These are phyloP conservation scores for Resseliella maxima DNA, from an alignment of 2,888 invertebrate genomes.

Conservation along the genomic window DNA sequence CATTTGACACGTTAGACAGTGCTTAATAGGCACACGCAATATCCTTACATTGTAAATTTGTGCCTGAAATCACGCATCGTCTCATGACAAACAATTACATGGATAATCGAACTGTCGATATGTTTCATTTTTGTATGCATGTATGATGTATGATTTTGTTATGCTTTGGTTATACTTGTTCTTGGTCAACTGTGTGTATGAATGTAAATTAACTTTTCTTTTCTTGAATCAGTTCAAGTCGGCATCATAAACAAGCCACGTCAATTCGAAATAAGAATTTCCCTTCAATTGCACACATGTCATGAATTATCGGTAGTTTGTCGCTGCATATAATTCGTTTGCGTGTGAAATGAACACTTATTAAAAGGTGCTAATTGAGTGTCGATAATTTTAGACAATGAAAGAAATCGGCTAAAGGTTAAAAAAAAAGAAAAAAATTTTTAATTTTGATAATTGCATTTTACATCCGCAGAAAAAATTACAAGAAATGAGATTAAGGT, in stretches of 20 bases:
- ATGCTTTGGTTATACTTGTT: background rate
- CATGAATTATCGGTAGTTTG: slow-evolving; percentile 11
- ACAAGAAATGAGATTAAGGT: background rate
- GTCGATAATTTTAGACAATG: slow-evolving; percentile 13
- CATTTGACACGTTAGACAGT: background rate
- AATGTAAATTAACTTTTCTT: background rate
- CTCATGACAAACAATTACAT: background rate
- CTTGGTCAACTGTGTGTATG: background rate
- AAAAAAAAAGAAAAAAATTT: no score
- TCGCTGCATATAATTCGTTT: background rate
- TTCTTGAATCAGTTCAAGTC: background rate
- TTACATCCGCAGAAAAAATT: background rate
- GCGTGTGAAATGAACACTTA: background rate
- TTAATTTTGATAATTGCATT: slow-evolving; percentile 15
- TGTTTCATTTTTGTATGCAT: slow-evolving; percentile 13
- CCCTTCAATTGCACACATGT: background rate
- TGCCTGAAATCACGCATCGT: background rate
- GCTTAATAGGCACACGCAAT: slow-evolving; percentile 22
- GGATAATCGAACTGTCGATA: slow-evolving; percentile 36
- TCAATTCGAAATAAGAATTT: background rate
- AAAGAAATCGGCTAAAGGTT: slow-evolving; percentile 23
- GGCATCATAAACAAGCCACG: slow-evolving; percentile 2
- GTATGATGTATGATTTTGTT: no score
- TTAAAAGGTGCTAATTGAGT: slow-evolving; percentile 49
- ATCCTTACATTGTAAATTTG: background rate